These are phyloP conservation scores for Ctenoplectra terminalis DNA, from an alignment of 1,140 invertebrate species.

Conservation along the genomic window DNA sequence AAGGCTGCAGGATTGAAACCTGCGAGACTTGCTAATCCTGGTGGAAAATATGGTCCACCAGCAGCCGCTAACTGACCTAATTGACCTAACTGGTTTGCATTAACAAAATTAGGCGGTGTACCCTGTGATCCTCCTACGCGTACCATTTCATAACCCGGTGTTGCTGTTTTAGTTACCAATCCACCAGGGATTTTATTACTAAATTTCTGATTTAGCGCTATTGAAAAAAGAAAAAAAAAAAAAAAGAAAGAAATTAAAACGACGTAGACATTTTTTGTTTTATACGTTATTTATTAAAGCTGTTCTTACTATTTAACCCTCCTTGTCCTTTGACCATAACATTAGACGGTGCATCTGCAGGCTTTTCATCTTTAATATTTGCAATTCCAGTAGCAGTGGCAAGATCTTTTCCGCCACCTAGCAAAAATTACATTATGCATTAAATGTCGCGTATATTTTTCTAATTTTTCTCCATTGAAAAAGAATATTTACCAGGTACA, in stretches of 20 bases:
- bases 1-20: conserved; percentile 88
- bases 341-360: conserved; percentile 44
- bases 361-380: conserved; percentile 76
- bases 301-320: conserved; percentile 67
- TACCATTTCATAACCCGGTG: conserved; percentile 82
- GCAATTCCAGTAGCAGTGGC: conserved; percentile 87
- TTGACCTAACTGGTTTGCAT: conserved; percentile 71
- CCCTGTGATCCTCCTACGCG: conserved; percentile 77
- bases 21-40: conserved; percentile 69
- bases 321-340: conserved; percentile 69
- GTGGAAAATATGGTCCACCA: conserved; percentile 66
- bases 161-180: conserved; percentile 82
- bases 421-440: conserved; percentile 58
- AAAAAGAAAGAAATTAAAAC: not conserved
- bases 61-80: conserved; percentile 71
- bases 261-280: not conserved
- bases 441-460: not conserved
- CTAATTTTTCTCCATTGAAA: not conserved
- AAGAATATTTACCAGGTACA: conserved; percentile 87
- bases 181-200: conserved; percentile 82
- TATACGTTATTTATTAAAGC: not conserved
- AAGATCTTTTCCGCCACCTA: conserved; percentile 91
- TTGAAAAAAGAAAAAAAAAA: conserved; percentile 18
- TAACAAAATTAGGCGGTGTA: conserved; percentile 67
- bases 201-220: conserved; percentile 75